Evolutionary conservation across 2,113 vertebrate species (phyloP), one percentile per base, ranked within the genome.

Genomic region (Scolopax mira): DNA sequence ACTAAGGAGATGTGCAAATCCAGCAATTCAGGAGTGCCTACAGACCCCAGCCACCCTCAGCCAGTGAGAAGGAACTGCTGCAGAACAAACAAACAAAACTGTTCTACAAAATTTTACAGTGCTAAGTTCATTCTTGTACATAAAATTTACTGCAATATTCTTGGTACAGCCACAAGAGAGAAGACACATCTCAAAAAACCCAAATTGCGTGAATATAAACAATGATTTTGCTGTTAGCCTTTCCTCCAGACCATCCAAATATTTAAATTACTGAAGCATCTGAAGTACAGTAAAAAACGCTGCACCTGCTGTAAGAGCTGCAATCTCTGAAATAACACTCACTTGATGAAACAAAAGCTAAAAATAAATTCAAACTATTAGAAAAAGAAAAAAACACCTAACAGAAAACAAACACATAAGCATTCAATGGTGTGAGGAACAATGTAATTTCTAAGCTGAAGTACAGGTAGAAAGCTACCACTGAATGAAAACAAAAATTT

Each of bases 281-380:
- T 62, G 13, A 85, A 35, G 28, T 39, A 49, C 27, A 85, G 10
- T 25, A 86, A 77, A 41, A 77, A 93, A 73, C 35, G 23, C 27
- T 64, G 61, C 72, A 83, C 67, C 52, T 83, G 60, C 60, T 97
- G 13, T n/a, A 84, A 62, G 31, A 88, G 37, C 41, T 80, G 64
- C 58, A 69, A 22, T 73, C 66, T 85, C 31, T 39, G 48, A 86
- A 95, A 92, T 72, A 75, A 61, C 52, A 78, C 5, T 51, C 22
- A 44, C 13, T 44, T 73, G n/a, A 35, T 41, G 92, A 94, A 86
- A 92, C 27, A 73, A 88, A 91, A 86, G 39, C 28, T 73, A 88
- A 90, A 94, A 90, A 83, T 77, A 94, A 88, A 83, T 42, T 55
- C 18, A 70, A 77, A 78, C 42, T 60, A 77, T 79, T 85, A 48